Evolutionary conservation across 2,888 invertebrate species (phyloP), one percentile per base, ranked within the genome.

Genomic region (Catocala nupta): DNA sequence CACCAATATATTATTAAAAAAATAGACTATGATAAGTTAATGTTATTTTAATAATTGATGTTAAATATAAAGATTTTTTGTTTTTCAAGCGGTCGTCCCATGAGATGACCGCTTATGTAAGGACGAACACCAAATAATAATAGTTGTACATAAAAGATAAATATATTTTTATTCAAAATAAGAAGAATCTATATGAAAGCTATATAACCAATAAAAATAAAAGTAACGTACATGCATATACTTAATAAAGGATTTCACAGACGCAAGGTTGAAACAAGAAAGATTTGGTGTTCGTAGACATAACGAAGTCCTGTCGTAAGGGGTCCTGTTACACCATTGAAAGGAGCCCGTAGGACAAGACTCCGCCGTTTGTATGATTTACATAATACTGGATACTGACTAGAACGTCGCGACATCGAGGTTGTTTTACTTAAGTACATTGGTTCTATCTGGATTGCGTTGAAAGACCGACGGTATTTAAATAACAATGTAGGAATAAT

Each of bases 91-190:
- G 25, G 51, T 34, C 13, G 8, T 11, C 43, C 33, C n/a, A 1
- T 36, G 55, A 8, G 12, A 42, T 47, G 47, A 9, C 55, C 54
- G 71, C 72, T 67, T 65, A 55, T 65, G 65, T 64, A 55, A 74
- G 71, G 50, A 6, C 0, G 0, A 63, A 75, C 77, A 75, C 77
- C 75, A 75, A 77, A 10, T 70, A 57, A n/a, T 25, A 5, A 25
- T 73, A 72, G 51, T 49, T 70, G 74, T 73, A 70, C 47, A 66
- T 76, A 75, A 52, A 55, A 63, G 57, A 25, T 47, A 53, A 36
- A 55, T 60, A 72, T 65, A 71, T 66, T 65, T 70, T 66, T 65
- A 45, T 10, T 47, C 55, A 53, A 44, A 58, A 5, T 55, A 63
- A 57, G 48, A 33, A 49, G 34, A 49, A 33, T 6, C n/a, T 49